Evolutionary conservation across 2,113 vertebrate species (phyloP).

Genomic region (Talpa occidentalis): DNA sequence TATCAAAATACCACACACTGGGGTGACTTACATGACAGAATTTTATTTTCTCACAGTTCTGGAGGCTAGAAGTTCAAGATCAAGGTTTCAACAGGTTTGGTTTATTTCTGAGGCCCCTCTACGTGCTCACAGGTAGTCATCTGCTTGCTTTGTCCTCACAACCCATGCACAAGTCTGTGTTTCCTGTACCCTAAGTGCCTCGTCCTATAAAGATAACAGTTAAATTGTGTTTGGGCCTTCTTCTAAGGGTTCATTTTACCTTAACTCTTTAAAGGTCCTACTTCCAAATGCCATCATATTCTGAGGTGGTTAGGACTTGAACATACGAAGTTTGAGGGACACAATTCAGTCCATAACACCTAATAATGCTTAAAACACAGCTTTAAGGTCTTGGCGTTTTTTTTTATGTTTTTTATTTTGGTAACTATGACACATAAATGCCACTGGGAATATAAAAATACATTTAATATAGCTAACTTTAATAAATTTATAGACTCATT

Average conservation of each 20-base stretch:
- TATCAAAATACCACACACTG: not conserved
- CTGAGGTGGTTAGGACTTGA: not conserved
- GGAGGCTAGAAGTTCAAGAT: not conserved
- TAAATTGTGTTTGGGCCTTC: too few species aligned
- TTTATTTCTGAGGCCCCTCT: not conserved
- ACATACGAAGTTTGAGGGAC: not conserved
- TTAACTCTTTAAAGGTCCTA: not conserved
- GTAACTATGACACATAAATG: not conserved
- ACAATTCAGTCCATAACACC: not conserved
- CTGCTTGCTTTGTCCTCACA: not conserved
- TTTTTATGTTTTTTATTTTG: not conserved
- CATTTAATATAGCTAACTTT: slow-evolving; percentile 37
- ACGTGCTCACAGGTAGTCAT: not conserved
- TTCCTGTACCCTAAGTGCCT: not conserved
- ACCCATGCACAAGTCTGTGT: not conserved
- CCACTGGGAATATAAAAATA: not conserved
- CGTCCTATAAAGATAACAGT: not conserved
- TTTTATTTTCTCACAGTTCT: not conserved
- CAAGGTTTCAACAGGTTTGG: not conserved
- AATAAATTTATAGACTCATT: not conserved
- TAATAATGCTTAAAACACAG: not conserved
- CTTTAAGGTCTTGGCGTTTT: not conserved
- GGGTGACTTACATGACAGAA: not conserved
- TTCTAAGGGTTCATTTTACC: not conserved
- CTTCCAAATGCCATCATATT: not conserved